Base-by-base conservation (phyloP, 2,888 invertebrate genomes). In the Eupithecia pulchellata region DNA sequence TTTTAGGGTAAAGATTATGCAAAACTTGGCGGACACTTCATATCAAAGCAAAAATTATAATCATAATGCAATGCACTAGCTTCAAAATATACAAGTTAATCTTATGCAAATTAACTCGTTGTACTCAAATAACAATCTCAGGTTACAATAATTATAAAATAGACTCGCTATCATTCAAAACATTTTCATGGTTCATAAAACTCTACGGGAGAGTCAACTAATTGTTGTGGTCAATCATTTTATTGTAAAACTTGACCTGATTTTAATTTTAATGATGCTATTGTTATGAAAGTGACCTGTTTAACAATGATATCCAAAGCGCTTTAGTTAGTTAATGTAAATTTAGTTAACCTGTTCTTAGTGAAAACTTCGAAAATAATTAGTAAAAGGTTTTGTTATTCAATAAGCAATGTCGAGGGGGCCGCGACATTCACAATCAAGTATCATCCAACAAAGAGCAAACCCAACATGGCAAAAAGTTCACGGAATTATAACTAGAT, bases 401-500 rank as follows among this genome's bases (percentile, higher is more conserved):
- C 20, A 25, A 52, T 25, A 25, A 20, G 25, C 25, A 20, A 52
- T 11, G 11, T 4, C 20, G 13, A 52, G 25, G 25, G 20, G 25
- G 13, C 42, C 52, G 25, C 25, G 52, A 52, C 13, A 25, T 52
- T 25, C 25, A 25, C 47, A 2, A n/a, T 9, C 42, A 20, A 39
- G 34, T 34, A 34, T 9, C 39, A 39, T 0, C 13, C 52, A 52
- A 25, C 52, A 52, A 39, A 39, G 52, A 52, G 52, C 25, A 11
- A 25, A 52, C 11, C 4, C 13, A 52, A 52, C 1, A 29, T 20
- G 1, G 17, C 57, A 60, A 60, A 30, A 61, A 25, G 20, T 61
- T 61, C 32, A 6, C 61, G 0, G 13, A 32, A 61, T 25, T 61
- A 34, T 32, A 67, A 72, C 78, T 78, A 88, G 88, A 88, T 89